Base-by-base conservation (phyloP, 2,113 vertebrate species). In the Enhydra lutris region DNA sequence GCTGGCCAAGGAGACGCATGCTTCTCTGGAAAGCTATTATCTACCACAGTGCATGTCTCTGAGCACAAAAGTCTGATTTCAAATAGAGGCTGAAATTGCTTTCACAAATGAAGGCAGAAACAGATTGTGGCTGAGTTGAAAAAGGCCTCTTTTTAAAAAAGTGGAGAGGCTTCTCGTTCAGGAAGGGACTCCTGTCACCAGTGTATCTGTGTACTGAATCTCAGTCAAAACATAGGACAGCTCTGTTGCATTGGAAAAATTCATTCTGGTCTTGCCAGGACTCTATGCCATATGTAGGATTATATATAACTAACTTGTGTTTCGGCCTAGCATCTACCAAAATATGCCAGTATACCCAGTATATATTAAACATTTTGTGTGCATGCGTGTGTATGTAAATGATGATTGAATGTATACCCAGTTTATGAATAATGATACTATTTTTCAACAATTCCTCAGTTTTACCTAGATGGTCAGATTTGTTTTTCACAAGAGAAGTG, bases 71-170 rank as follows among this genome's bases (percentile, higher is more conserved):
- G 45, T 95, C 96, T 97, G 92, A 91, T 84, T 96, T 96, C 76
- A 67, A 78, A 95, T 47, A 96, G 76, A 85, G 88, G 11, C 93
- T 93, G 84, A 85, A 89, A 95, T 82, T 90, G 59, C 90, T 93
- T 59, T 81, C 94, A 65, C 95, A 97, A 83, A 89, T 52, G 90
- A 96, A 94, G 55, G n/a, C 88, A 97, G 92, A 91, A 97, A 82
- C 93, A 34, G 52, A 95, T 86, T 80, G 84, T 67, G 73, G 23
- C n/a, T 92, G 71, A 59, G 94, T 94, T 92, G 76, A 67, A 88
- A 61, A 87, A 55, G 69, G 0, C 21, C 9, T 71, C 52, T 63
- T 88, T 84, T 80, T 26, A 52, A 71, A 88, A 57, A 57, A 10
- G 59, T 21, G 1, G 20, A 59, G 36, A 8, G 29, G 29, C 80